Evolutionary conservation across 2,888 invertebrate species (phyloP).

Genomic region (Drosophila pseudotalamancana): DNA sequence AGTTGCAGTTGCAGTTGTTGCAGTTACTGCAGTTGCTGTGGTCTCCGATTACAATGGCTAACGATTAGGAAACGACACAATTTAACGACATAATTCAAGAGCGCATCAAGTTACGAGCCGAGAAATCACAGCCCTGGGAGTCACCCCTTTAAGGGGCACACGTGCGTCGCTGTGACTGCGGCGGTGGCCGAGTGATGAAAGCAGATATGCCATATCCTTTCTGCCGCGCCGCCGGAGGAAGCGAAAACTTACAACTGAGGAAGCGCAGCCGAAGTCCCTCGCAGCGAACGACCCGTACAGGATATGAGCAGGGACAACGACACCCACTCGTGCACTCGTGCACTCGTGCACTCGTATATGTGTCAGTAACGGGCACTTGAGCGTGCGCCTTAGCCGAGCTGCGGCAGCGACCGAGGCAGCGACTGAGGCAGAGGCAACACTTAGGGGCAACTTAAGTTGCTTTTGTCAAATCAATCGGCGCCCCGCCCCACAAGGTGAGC

Average conservation of each 20-base stretch:
- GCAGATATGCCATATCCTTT: constrained; percentile 81
- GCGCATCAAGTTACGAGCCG: constrained; percentile 69
- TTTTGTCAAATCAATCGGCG: constrained; percentile 68
- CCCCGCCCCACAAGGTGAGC: constrained; percentile 22
- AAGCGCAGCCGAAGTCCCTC: constrained; percentile 59
- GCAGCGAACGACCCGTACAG: constrained; percentile 45
- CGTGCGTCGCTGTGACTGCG: constrained; percentile 50
- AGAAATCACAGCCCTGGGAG: constrained; percentile 29
- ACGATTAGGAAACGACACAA: constrained; percentile 79
- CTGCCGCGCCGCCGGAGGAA: constrained; percentile 69
- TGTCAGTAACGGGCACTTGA: constrained; percentile 65
- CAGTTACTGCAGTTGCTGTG: constrained; percentile 3
- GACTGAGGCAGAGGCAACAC: constrained; percentile 33
- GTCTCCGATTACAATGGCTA: constrained; percentile 65
- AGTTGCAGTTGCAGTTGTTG: constrained; percentile 21
- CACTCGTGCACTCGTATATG: no score
- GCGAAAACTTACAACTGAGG: constrained; percentile 82
- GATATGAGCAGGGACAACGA: constrained; percentile 47
- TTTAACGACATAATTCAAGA: constrained; percentile 79
- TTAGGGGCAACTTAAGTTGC: constrained; percentile 66
- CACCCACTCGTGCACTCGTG: constrained; percentile 57
- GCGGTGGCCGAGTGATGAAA: constrained; percentile 56
- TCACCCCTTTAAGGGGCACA: constrained; percentile 24
- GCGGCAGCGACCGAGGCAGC: neutral
- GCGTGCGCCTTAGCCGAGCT: constrained; percentile 43